Conservation (phyloP, 2,888 invertebrate species). For the Cephus nigrinus region DNA sequence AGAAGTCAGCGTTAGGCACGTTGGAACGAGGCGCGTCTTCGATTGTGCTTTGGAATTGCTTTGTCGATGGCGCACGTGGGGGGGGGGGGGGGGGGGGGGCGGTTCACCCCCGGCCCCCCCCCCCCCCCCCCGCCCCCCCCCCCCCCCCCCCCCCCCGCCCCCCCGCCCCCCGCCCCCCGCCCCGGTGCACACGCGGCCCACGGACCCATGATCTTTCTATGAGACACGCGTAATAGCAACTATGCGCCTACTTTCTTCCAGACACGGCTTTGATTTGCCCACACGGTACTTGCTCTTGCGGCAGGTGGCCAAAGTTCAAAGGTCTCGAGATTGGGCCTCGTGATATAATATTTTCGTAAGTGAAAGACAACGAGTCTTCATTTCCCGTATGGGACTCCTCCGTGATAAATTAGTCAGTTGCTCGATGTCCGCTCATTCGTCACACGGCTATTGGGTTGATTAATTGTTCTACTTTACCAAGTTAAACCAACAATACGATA, state of each 20-base stretch:
- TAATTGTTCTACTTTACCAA: constrained; percentile 19
- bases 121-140: no score
- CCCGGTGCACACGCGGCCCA: constrained; percentile 55
- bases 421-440: background rate
- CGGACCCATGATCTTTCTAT: constrained; percentile 34
- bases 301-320: background rate
- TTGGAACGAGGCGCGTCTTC: constrained; percentile 40
- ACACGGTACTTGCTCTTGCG: background rate
- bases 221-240: constrained; percentile 29
- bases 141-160: no score
- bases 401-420: background rate
- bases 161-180: no score
- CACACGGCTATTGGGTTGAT: constrained; percentile 6
- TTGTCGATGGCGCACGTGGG: constrained; percentile 37
- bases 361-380: background rate
- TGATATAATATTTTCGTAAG: background rate
- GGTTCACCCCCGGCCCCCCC: constrained; percentile 8
- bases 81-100: constrained; percentile 13
- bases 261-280: background rate
- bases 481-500: background rate
- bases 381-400: background rate
- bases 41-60: constrained; percentile 47
- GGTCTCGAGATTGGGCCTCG: background rate
- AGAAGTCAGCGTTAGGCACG: constrained; percentile 18
- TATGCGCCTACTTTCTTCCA: constrained; percentile 22